A percentile compares a stretch with the other conserved stretches of the same genome.
Evolutionary conservation across 2,888 invertebrate species (phyloP).

Genomic region (Marronus borbonicus): DNA sequence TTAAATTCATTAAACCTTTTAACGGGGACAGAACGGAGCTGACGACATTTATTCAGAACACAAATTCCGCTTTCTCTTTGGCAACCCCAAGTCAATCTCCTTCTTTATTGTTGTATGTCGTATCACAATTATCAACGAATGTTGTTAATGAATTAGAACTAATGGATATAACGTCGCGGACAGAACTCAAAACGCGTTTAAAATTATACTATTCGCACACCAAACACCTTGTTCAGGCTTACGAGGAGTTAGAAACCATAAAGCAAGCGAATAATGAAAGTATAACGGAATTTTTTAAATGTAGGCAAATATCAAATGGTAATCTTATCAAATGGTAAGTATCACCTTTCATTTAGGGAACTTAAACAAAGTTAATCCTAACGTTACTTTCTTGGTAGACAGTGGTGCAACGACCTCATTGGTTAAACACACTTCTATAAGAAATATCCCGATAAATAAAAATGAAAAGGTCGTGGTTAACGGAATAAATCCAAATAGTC

Average conservation of each 20-base stretch:
- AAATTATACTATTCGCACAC: constrained; percentile 49
- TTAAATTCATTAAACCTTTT: constrained; percentile 27
- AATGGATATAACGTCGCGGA: constrained; percentile 13
- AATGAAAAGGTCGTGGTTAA: background rate
- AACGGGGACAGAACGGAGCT: constrained; percentile 18
- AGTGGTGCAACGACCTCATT: constrained; percentile 24
- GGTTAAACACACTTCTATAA: constrained; percentile 31
- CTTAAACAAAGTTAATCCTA: background rate
- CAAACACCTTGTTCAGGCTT: constrained; percentile 45
- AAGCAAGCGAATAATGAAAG: constrained; percentile 49
- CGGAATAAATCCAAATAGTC: background rate
- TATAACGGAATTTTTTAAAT: constrained; percentile 51
- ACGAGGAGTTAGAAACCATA: constrained; percentile 53
- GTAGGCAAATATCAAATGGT: constrained; percentile 53
- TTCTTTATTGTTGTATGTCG: constrained; percentile 30
- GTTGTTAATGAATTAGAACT: constrained; percentile 36
- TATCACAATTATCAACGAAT: constrained; percentile 27
- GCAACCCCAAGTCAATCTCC: background rate
- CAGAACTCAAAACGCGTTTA: constrained; percentile 43
- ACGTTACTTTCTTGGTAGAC: constrained; percentile 28
- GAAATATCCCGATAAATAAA: background rate
- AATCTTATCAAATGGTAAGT: constrained; percentile 40
- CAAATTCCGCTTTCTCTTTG: constrained; percentile 25
- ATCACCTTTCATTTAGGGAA: too few species aligned
- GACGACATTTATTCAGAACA: constrained; percentile 36